Evolutionary conservation across 2,797 vertebrate genomes (phyloP).

Genomic region (Eulemur albifrons): DNA sequence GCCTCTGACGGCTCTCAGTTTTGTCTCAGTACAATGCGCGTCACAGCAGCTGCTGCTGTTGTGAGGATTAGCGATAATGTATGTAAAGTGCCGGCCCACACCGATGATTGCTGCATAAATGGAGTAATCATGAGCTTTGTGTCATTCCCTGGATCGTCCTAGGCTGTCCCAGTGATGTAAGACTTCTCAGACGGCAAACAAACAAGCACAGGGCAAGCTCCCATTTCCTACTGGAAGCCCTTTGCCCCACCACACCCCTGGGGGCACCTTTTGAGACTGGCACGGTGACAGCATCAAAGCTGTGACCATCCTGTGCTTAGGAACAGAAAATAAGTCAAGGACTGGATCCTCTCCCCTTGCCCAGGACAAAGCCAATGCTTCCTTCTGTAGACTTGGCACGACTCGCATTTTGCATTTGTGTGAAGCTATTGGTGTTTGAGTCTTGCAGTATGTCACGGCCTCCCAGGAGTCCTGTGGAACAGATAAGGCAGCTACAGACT

Average conservation of each 20-base stretch:
- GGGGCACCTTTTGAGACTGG: no score
- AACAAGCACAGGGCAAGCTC: background rate
- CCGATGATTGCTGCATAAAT: rapidly evolving
- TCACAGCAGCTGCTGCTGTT: rapidly evolving
- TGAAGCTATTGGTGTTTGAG: no score
- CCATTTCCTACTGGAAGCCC: background rate
- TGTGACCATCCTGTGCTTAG: rapidly evolving
- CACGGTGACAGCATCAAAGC: background rate
- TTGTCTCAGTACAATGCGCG: rapidly evolving
- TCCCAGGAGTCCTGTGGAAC: background rate
- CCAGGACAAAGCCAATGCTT: background rate
- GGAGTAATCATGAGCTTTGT: rapidly evolving
- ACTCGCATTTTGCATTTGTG: rapidly evolving
- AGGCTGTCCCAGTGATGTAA: background rate
- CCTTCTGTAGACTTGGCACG: rapidly evolving
- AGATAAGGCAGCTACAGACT: no score
- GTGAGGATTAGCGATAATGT: no score
- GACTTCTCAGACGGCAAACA: background rate
- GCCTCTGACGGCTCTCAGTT: background rate
- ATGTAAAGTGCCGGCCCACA: rapidly evolving
- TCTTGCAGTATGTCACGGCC: rapidly evolving
- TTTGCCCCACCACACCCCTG: background rate
- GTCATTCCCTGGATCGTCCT: background rate
- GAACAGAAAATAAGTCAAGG: background rate
- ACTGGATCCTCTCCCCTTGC: no score